Percentiles rank a stretch among this genome's conserved stretches.
phyloP scores from a whole-genome alignment of 2,797 vertebrate genomes.

The Rhincodon typus region DNA sequence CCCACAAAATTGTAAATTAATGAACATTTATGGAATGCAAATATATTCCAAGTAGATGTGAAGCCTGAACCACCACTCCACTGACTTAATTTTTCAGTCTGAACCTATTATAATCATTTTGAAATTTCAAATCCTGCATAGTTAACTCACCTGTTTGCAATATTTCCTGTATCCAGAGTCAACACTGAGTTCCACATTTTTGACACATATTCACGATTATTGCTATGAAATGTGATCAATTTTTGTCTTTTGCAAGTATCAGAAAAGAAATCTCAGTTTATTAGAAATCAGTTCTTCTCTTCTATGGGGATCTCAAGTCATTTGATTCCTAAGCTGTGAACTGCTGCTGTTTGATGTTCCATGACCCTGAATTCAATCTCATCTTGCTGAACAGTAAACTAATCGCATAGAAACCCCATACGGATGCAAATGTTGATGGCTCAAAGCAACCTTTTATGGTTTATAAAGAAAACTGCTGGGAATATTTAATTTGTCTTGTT shows the following conservation, averaged over 20 bases:
- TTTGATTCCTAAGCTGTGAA: background rate
- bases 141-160: too few relatives aligned
- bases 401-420: background rate
- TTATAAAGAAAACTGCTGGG: conserved; percentile 16
- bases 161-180: too few relatives aligned
- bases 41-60: too few relatives aligned
- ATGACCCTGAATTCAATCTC: background rate
- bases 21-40: too few relatives aligned
- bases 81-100: too few relatives aligned
- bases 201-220: background rate
- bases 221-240: background rate
- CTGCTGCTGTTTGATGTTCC: background rate
- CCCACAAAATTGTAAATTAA: too few relatives aligned
- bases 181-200: background rate
- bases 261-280: background rate
- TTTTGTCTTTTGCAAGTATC: background rate
- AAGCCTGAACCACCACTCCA: too few relatives aligned
- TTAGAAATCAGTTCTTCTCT: background rate
- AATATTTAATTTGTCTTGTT: background rate
- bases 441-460: background rate
- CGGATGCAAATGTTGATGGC: background rate
- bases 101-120: too few relatives aligned
- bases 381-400: background rate
- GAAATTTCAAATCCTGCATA: too few relatives aligned
- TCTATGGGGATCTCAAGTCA: too few relatives aligned